Conservation (phyloP, 2,888 invertebrate species). For the Megalurothrips usitatus region DNA sequence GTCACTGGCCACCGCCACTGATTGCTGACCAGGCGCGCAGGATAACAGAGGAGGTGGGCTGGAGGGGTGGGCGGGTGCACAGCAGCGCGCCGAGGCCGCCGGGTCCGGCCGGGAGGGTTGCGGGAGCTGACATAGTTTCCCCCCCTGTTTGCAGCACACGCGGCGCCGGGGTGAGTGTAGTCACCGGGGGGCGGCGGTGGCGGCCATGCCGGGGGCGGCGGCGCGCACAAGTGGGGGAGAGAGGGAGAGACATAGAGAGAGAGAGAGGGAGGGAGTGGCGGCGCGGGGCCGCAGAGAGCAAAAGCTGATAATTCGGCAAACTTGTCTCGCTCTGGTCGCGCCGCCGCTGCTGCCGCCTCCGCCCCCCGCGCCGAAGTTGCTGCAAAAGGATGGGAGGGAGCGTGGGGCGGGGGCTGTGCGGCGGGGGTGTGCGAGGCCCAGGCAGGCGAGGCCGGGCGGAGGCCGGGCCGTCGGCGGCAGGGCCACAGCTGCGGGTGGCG, state of each 20-base stretch:
- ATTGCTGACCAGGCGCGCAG: too few species aligned
- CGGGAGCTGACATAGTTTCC: too few species aligned
- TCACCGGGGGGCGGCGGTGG: too few species aligned
- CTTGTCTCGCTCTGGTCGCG: slow-evolving; percentile 1
- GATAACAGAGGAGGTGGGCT: too few species aligned
- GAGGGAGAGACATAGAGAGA: not conserved
- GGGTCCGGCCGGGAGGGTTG: too few species aligned
- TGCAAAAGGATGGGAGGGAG: not conserved
- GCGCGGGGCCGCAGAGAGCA: slow-evolving; percentile 14
- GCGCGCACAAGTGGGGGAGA: too few species aligned
- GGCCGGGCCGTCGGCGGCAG: not conserved
- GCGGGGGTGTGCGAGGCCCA: not conserved
- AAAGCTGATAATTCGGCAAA: slow-evolving; percentile 26
- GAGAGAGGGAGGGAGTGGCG: not conserved
- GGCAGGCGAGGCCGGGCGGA: not conserved
- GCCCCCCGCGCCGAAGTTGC: not conserved
- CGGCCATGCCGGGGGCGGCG: too few species aligned
- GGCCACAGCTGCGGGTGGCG: not conserved
- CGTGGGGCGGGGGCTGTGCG: not conserved
- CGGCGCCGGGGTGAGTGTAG: too few species aligned
- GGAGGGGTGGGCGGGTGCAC: too few species aligned
- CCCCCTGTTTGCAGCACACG: too few species aligned
- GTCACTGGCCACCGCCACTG: too few species aligned
- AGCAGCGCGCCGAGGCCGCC: too few species aligned
- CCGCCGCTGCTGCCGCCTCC: not conserved